Evolutionary conservation across 2,797 vertebrate genomes (phyloP).

Genomic region (Cyprinella venusta): DNA sequence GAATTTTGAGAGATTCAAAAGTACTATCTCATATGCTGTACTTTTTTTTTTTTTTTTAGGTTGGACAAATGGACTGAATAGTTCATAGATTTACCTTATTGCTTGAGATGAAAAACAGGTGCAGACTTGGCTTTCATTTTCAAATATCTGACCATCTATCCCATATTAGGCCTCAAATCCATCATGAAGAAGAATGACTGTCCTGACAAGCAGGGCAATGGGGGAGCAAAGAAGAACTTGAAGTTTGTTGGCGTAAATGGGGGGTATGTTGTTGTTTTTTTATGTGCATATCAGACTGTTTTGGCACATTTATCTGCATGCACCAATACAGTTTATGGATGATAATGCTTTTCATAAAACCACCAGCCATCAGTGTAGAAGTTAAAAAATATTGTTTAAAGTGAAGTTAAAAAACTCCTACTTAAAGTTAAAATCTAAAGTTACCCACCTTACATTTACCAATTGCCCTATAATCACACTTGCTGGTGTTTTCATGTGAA

Average conservation of each 20-base stretch:
- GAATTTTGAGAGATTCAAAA: slow-evolving; percentile 21
- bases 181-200: slow-evolving; percentile 99
- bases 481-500: slow-evolving; percentile 37
- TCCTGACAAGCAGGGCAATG: slow-evolving; percentile 86
- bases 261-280: slow-evolving; percentile 86
- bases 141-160: slow-evolving; percentile 64
- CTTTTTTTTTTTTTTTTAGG: neutral
- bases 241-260: slow-evolving; percentile 99
- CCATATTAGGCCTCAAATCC: slow-evolving; percentile 92
- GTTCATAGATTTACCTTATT: slow-evolving; percentile 4
- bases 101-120: neutral
- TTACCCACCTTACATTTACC: neutral
- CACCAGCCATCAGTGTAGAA: slow-evolving; percentile 34
- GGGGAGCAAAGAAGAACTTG: slow-evolving; percentile 97
- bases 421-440: neutral
- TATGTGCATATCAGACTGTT: slow-evolving; percentile 3
- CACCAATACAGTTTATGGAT: neutral
- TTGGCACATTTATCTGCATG: slow-evolving; percentile 31
- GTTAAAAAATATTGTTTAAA: neutral
- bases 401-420: neutral
- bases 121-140: slow-evolving; percentile 21
- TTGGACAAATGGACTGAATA: slow-evolving; percentile 18
- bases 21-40: neutral
- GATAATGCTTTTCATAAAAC: slow-evolving; percentile 32
- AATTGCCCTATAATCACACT: slow-evolving; percentile 9